Conservation (phyloP, 1,140 invertebrate species). For the Drosophila kohkoa region DNA sequence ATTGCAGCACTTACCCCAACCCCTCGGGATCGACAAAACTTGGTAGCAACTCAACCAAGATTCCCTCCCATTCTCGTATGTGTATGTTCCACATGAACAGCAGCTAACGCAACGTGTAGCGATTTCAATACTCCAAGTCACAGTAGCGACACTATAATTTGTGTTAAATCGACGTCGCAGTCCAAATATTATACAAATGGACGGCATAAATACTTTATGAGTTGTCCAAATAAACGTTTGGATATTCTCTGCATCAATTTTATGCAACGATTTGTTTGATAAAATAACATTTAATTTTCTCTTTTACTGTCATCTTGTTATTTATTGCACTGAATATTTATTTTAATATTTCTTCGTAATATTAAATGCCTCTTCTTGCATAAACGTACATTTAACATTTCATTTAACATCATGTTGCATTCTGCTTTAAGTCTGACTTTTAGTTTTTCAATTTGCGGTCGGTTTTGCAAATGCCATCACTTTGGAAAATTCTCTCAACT, state of each 20-base stretch:
- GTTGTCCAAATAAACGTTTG: not conserved
- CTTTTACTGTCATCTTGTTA: too few relatives aligned
- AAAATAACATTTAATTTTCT: too few relatives aligned
- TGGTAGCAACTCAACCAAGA: not conserved
- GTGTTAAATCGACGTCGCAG: not conserved
- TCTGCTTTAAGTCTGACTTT: constrained; percentile 17
- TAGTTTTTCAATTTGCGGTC: constrained; percentile 54
- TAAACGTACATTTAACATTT: not conserved
- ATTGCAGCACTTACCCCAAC: constrained; percentile 65
- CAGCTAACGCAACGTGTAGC: constrained; percentile 25
- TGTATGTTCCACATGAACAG: constrained; percentile 30
- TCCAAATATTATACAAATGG: too few relatives aligned
- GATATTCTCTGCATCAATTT: too few relatives aligned
- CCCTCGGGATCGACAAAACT: not conserved
- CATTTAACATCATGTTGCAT: not conserved
- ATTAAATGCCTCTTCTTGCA: not conserved
- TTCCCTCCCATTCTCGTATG: not conserved
- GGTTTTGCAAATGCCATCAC: constrained; percentile 41
- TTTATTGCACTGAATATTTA: too few relatives aligned
- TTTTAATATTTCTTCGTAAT: too few relatives aligned
- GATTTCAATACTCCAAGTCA: constrained; percentile 40
- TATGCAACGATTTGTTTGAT: too few relatives aligned
- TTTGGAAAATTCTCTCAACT: constrained; percentile 45
- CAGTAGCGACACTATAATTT: constrained; percentile 5
- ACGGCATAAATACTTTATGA: not conserved